These are phyloP conservation scores for Drosophila robusta DNA, from an alignment of 2,888 invertebrate species.

Conservation along the genomic window DNA sequence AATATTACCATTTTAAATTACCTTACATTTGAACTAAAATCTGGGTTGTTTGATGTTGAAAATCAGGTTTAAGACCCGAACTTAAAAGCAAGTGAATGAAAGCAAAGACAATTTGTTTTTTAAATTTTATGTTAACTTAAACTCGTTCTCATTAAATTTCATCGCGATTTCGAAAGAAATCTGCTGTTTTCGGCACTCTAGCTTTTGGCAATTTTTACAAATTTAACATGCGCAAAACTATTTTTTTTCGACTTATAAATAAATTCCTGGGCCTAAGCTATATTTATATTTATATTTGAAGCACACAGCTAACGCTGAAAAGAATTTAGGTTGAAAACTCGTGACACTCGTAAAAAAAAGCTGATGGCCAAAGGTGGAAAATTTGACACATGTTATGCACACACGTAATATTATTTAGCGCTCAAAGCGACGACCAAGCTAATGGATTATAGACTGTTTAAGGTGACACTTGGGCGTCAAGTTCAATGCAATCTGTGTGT, in stretches of 20 bases:
- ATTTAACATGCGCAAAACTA: neutral
- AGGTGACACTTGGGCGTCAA: slow-evolving; percentile 8
- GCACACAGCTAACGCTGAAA: neutral
- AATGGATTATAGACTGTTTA: neutral
- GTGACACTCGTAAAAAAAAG: neutral
- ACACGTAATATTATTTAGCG: neutral
- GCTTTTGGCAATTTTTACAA: neutral
- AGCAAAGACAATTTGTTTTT: too few species aligned
- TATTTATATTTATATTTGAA: neutral
- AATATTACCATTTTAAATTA: too few species aligned
- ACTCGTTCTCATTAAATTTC: too few species aligned
- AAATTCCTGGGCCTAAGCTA: neutral
- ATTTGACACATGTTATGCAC: neutral
- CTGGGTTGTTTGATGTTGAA: too few species aligned
- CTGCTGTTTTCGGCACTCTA: too few species aligned
- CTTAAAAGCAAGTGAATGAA: too few species aligned
- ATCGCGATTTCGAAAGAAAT: too few species aligned
- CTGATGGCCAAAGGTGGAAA: neutral
- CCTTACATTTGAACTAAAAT: too few species aligned
- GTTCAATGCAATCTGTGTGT: neutral
- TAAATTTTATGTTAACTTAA: too few species aligned
- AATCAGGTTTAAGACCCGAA: too few species aligned
- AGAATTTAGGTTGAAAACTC: neutral
- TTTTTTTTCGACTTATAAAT: neutral
- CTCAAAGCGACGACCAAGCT: neutral